phyloP scores from a whole-genome alignment of 2,797 vertebrate species.

The Centropyge bicolor region DNA sequence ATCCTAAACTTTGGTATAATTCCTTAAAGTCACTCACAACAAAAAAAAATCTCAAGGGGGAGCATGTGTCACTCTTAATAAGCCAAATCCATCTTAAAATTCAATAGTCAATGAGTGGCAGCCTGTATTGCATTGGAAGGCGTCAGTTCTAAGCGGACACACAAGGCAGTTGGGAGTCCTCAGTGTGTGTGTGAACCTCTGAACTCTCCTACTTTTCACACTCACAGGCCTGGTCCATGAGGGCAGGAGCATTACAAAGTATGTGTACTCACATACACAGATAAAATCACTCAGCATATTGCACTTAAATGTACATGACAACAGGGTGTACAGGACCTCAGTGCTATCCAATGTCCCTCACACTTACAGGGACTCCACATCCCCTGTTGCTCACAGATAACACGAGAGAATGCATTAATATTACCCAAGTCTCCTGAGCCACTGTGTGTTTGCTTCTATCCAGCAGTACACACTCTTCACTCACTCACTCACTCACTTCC shows the following conservation, averaged over 20 bases:
- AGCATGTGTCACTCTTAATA: slow-evolving; percentile 9
- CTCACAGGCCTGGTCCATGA: slow-evolving; percentile 23
- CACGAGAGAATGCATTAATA: slow-evolving; percentile 33
- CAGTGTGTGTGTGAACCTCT: slow-evolving; percentile 25
- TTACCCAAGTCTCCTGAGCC: slow-evolving; percentile 50
- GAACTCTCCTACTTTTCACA: slow-evolving; percentile 22
- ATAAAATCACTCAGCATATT: slow-evolving; percentile 66
- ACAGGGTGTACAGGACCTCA: slow-evolving; percentile 29
- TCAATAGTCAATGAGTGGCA: slow-evolving; percentile 26
- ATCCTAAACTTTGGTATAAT: slow-evolving; percentile 66
- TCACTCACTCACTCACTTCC: background rate
- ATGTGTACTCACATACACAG: slow-evolving; percentile 28
- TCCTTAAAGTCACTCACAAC: slow-evolving; percentile 36
- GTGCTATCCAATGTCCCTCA: slow-evolving; percentile 28
- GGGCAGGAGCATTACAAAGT: slow-evolving; percentile 15
- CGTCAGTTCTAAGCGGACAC: slow-evolving; percentile 34
- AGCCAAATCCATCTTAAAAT: slow-evolving; percentile 37
- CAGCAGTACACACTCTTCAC: slow-evolving; percentile 9
- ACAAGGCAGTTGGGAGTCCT: slow-evolving; percentile 40
- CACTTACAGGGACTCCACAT: background rate
- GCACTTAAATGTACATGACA: slow-evolving; percentile 66
- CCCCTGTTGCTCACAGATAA: slow-evolving; percentile 35
- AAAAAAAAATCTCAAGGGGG: slow-evolving; percentile 41
- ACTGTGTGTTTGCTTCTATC: slow-evolving; percentile 31
- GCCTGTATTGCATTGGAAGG: slow-evolving; percentile 37